A percentile compares a stretch with the other conserved stretches of the same genome.
phyloP scores from a whole-genome alignment of 2,113 vertebrate genomes.

The Phyllostomus discolor region DNA sequence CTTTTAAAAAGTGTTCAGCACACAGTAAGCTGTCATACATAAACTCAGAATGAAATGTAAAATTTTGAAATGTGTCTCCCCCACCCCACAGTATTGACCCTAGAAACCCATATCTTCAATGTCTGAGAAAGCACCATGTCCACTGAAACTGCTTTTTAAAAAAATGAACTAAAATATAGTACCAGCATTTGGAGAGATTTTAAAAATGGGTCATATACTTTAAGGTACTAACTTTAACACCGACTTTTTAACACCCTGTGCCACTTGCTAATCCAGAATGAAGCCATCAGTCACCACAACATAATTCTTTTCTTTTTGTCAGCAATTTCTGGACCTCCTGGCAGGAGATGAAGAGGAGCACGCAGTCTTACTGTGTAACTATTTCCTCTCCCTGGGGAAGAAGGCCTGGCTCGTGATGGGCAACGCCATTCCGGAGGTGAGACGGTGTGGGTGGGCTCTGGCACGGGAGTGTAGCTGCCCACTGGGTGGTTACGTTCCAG shows the following conservation, averaged over 20 bases:
- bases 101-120: not conserved
- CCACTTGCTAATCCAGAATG: not conserved
- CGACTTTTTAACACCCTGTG: not conserved
- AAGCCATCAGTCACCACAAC: not conserved
- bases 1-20: not conserved
- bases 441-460: not conserved
- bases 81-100: not conserved
- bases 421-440: slow-evolving; percentile 94
- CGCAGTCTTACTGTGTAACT: slow-evolving; percentile 93
- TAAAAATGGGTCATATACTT: not conserved
- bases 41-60: not conserved
- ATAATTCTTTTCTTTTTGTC: not conserved
- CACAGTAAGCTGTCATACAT: not conserved
- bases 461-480: not conserved
- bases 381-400: slow-evolving; percentile 93
- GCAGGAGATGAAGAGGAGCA: slow-evolving; percentile 97
- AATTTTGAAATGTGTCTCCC: not conserved
- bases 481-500: not conserved
- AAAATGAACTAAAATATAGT: not conserved
- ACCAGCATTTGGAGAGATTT: not conserved
- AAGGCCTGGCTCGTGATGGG: slow-evolving; percentile 94
- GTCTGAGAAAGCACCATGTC: not conserved
- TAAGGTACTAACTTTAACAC: not conserved
- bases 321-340: slow-evolving; percentile 97
- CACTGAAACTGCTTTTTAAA: not conserved